Percentiles rank a stretch among this genome's conserved stretches.
These are phyloP conservation scores for Pantherophis guttatus DNA, from an alignment of 2,113 vertebrate species.

Conservation along the genomic window DNA sequence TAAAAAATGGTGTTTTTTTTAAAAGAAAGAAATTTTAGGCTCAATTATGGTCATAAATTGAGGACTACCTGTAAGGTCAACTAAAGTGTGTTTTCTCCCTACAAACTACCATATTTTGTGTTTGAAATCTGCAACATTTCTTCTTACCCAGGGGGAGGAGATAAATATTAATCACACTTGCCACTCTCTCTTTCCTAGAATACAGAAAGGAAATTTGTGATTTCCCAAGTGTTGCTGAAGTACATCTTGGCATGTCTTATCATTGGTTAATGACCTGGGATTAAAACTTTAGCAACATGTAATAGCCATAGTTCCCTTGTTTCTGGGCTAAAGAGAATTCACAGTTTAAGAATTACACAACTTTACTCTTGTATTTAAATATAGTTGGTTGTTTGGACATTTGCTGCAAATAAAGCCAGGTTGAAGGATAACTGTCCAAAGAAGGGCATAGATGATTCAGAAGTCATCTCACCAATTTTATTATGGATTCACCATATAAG, in stretches of 20 bases:
- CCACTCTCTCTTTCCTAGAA: neutral
- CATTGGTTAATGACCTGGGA: neutral
- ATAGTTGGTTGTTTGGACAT: neutral
- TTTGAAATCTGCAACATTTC: neutral
- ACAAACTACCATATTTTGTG: neutral
- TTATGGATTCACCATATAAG: slow-evolving; percentile 14
- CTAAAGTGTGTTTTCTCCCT: neutral
- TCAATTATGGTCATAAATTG: neutral
- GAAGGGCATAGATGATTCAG: neutral
- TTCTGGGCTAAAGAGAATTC: neutral
- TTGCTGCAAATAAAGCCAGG: no score
- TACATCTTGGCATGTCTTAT: neutral
- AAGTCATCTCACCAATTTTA: fast-evolving
- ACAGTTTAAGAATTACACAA: neutral
- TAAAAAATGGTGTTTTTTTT: no score
- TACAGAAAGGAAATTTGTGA: neutral
- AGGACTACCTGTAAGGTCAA: neutral
- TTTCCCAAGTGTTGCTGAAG: neutral
- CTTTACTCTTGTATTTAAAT: neutral
- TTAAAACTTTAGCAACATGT: neutral
- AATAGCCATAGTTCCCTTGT: neutral
- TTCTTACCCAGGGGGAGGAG: neutral
- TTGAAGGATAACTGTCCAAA: neutral
- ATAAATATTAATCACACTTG: neutral
- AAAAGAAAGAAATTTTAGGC: neutral